These are phyloP conservation scores for Dasysyrphus albostriatus DNA, from an alignment of 2,888 invertebrate genomes.

Conservation along the genomic window DNA sequence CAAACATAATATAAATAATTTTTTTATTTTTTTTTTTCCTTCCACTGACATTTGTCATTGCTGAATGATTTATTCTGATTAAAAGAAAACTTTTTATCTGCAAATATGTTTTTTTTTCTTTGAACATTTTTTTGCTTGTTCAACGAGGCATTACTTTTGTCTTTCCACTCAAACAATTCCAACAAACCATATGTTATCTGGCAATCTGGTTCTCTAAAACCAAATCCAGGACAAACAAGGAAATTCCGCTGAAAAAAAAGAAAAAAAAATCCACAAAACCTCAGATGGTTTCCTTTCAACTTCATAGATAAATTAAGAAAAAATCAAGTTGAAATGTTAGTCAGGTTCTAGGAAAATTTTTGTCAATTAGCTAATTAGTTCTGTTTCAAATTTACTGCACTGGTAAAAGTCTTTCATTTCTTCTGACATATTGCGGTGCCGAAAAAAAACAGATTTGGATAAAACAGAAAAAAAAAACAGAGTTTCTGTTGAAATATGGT, in stretches of 20 bases:
- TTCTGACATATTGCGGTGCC: background rate
- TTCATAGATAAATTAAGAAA: conserved; percentile 37
- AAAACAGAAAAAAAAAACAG: background rate
- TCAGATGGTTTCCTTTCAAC: background rate
- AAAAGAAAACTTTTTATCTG: conserved; percentile 2
- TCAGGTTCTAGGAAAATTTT: background rate
- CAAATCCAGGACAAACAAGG: background rate
- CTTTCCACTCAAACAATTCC: conserved; percentile 9
- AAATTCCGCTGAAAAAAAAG: background rate
- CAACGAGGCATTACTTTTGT: background rate
- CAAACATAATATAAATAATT: conserved; percentile 8
- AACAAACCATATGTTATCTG: conserved; percentile 16
- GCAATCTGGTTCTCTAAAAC: background rate
- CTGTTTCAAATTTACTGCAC: conserved; percentile 1
- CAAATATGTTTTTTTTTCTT: background rate
- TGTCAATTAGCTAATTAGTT: conserved; percentile 40
- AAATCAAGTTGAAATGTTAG: conserved; percentile 18
- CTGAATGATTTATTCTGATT: conserved; percentile 22
- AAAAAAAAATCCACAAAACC: background rate
- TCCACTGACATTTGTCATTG: background rate
- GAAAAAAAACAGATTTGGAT: background rate
- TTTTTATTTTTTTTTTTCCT: background rate
- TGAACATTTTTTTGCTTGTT: background rate
- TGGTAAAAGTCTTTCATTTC: background rate
- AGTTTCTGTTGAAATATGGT: background rate